phyloP scores from a whole-genome alignment of 2,113 vertebrate genomes.

The Dolichotis patagonum region DNA sequence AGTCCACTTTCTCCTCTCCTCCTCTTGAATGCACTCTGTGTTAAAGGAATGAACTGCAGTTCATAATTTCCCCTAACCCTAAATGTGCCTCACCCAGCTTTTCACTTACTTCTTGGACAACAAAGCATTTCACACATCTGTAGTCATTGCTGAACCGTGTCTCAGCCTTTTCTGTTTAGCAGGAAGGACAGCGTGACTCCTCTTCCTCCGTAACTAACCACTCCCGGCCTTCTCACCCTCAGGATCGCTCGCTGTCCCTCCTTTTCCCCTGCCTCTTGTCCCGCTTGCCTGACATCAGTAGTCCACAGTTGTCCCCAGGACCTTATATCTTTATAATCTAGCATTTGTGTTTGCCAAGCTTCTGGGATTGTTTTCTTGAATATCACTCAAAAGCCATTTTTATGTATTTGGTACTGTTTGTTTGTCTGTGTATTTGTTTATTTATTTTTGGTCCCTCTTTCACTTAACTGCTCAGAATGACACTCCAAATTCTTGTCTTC shows the following conservation, averaged over 20 bases:
- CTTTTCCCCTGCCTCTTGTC: too few species aligned
- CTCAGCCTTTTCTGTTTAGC: not conserved
- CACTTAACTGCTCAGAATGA: not conserved
- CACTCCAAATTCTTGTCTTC: not conserved
- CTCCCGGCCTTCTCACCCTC: not conserved
- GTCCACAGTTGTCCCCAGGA: not conserved
- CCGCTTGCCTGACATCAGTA: accelerated
- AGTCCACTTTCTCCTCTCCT: not conserved
- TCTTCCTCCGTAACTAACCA: not conserved
- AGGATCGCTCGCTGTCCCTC: too few species aligned
- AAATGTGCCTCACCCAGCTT: not conserved
- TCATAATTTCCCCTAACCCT: not conserved
- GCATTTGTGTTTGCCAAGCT: not conserved
- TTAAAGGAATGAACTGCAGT: not conserved
- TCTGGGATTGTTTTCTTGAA: not conserved
- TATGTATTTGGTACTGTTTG: not conserved
- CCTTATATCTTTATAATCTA: not conserved
- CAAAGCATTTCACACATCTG: not conserved
- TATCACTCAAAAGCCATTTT: not conserved
- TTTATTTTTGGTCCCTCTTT: too few species aligned
- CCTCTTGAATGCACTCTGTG: not conserved
- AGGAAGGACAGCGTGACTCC: not conserved
- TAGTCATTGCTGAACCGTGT: not conserved
- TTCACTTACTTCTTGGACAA: not conserved
- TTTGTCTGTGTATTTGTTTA: not conserved